Evolutionary conservation across 2,113 vertebrate genomes (phyloP).

Genomic region (Sprattus sprattus): DNA sequence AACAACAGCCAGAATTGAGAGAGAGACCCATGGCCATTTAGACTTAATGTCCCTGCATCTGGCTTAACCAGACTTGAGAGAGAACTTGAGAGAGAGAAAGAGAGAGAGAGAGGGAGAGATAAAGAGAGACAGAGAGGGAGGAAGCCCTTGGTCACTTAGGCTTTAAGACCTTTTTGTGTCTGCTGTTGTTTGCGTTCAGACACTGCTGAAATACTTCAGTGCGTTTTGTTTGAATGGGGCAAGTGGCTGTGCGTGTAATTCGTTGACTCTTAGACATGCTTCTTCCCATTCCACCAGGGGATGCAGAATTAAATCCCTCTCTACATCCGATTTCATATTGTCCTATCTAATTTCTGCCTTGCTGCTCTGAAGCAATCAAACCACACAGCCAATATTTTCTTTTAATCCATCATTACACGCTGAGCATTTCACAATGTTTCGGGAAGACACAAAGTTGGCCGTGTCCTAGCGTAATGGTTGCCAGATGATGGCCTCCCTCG

Average conservation of each 20-base stretch:
- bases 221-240: background rate
- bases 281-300: background rate
- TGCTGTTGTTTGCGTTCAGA: background rate
- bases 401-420: background rate
- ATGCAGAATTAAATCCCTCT: background rate
- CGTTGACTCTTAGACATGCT: background rate
- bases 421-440: background rate
- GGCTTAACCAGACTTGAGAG: background rate
- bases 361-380: background rate
- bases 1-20: conserved; percentile 47
- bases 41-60: conserved; percentile 40
- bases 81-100: background rate
- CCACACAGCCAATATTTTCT: background rate
- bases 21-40: conserved; percentile 35
- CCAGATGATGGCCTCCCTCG: background rate
- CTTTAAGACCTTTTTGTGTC: background rate
- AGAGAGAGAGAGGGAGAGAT: background rate
- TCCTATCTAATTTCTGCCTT: conserved; percentile 6
- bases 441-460: conserved; percentile 1
- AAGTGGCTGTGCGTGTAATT: background rate
- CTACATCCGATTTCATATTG: conserved; percentile 8
- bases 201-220: background rate
- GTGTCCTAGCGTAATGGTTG: background rate
- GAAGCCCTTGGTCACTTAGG: background rate
- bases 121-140: background rate